A percentile compares a stretch with the other conserved stretches of the same genome.
These are phyloP conservation scores for Dryas iulia DNA, from an alignment of 1,140 invertebrate genomes.

Conservation along the genomic window DNA sequence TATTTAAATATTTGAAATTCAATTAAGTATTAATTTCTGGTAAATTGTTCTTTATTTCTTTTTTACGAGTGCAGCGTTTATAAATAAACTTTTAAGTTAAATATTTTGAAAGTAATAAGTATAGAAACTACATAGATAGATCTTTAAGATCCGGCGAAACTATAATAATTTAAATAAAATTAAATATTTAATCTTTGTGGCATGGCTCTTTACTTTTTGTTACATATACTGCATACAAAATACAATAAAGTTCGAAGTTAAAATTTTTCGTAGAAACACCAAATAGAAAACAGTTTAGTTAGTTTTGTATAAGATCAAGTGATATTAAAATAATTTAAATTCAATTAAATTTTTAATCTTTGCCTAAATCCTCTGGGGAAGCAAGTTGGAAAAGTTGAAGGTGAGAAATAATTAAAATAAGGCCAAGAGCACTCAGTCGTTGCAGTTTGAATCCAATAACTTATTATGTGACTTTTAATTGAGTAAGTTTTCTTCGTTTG, in stretches of 20 bases:
- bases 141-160: too few relatives aligned
- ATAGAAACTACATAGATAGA: too few relatives aligned
- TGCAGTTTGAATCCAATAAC: slow-evolving; percentile 16
- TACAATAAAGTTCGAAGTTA: too few relatives aligned
- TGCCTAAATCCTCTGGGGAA: slow-evolving; percentile 3
- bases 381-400: slow-evolving; percentile 8
- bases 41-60: slow-evolving; percentile 23
- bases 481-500: background rate
- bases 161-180: too few relatives aligned
- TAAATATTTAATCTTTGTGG: too few relatives aligned
- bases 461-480: slow-evolving; percentile 21
- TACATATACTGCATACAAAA: too few relatives aligned
- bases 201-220: too few relatives aligned
- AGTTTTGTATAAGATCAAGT: background rate
- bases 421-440: slow-evolving; percentile 12
- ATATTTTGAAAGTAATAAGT: too few relatives aligned
- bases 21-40: too few relatives aligned
- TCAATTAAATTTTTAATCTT: background rate
- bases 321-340: background rate
- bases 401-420: slow-evolving; percentile 27
- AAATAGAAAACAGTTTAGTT: background rate
- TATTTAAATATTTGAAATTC: too few relatives aligned
- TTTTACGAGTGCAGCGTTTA: background rate
- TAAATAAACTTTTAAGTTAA: background rate
- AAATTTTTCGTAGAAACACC: too few relatives aligned